Conservation (phyloP, 2,113 vertebrate genomes). For the Fregetta grallaria region DNA sequence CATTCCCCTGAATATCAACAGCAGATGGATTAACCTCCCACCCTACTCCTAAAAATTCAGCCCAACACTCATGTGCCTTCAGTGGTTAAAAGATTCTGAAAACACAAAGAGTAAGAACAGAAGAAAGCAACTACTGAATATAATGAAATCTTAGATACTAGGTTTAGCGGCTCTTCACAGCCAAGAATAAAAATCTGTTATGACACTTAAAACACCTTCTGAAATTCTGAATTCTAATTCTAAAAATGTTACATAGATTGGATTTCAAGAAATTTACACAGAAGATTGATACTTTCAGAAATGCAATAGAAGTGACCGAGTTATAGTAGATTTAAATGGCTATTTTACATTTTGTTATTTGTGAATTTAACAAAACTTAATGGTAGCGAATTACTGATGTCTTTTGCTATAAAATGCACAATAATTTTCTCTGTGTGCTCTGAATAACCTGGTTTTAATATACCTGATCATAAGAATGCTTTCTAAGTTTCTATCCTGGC, state of each 20-base stretch:
- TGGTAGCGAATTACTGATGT: neutral
- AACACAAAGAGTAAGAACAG: neutral
- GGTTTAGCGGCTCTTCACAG: neutral
- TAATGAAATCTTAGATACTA: neutral
- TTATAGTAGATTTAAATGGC: neutral
- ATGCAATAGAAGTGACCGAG: neutral
- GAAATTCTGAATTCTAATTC: neutral
- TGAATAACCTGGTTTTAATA: neutral
- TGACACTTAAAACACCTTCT: neutral
- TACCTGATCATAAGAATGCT: neutral
- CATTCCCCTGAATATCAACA: conserved; percentile 51
- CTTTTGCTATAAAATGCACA: neutral
- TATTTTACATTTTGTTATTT: neutral
- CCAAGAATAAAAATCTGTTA: neutral
- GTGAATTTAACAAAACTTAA: neutral
- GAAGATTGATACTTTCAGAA: neutral
- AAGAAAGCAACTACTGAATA: neutral
- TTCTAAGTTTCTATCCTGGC: neutral
- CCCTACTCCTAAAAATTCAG: neutral
- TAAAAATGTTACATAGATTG: neutral
- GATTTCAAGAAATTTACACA: neutral
- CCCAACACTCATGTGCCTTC: conserved; percentile 71
- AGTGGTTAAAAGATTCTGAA: neutral
- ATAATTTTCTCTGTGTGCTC: neutral
- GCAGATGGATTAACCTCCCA: conserved; percentile 61